A percentile compares a stretch with the other conserved stretches of the same genome.
phyloP scores from a whole-genome alignment of 2,113 vertebrate genomes.

The Ceuthmochares aereus region DNA sequence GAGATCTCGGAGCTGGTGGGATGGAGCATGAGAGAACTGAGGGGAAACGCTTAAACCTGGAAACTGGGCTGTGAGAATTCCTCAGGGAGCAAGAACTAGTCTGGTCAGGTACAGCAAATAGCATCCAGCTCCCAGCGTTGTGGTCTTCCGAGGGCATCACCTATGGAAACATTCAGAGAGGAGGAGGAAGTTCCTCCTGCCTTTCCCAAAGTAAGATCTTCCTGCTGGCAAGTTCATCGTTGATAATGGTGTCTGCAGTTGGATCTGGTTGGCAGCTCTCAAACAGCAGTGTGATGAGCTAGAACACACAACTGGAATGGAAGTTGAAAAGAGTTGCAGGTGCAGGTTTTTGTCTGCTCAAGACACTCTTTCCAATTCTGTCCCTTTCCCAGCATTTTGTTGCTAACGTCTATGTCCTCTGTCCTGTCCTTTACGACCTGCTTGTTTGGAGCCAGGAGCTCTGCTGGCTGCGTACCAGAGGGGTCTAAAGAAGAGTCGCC shows the following conservation, averaged over 20 bases:
- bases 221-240: background rate
- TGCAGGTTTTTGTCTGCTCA: background rate
- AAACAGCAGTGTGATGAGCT: background rate
- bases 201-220: background rate
- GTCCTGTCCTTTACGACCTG: background rate
- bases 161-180: background rate
- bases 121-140: background rate
- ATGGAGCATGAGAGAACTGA: background rate
- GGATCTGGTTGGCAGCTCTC: background rate
- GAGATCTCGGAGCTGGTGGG: background rate
- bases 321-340: background rate
- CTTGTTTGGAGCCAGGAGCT: background rate
- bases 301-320: background rate
- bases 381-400: background rate
- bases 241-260: rapidly evolving
- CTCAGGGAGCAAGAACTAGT: background rate
- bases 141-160: background rate
- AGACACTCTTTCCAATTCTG: background rate
- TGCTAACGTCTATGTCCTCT: background rate
- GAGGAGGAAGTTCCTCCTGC: background rate
- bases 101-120: background rate
- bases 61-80: background rate
- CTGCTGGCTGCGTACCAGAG: background rate
- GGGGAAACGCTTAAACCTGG: background rate
- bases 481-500: background rate